These are phyloP conservation scores for Nasonovia ribisnigri DNA, from an alignment of 2,888 invertebrate species.

Conservation along the genomic window DNA sequence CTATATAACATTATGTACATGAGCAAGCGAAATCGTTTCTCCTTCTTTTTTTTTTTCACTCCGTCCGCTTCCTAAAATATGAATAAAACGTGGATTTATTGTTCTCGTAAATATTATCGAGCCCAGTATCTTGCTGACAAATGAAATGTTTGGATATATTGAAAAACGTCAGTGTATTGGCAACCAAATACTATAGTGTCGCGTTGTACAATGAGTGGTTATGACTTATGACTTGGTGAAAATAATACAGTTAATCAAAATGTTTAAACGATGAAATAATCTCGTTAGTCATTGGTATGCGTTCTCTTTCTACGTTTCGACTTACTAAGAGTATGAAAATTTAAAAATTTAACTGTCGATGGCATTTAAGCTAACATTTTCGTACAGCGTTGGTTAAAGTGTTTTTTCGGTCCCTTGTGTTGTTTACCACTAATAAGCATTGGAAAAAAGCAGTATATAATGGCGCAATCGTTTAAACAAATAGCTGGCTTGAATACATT, in stretches of 20 bases:
- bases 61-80: background rate
- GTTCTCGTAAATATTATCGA: constrained; percentile 8
- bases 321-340: background rate
- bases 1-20: background rate
- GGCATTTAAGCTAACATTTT: background rate
- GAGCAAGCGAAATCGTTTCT: background rate
- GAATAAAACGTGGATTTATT: background rate
- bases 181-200: background rate
- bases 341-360: background rate
- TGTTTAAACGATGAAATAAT: background rate
- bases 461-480: background rate
- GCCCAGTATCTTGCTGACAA: background rate
- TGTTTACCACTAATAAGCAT: background rate
- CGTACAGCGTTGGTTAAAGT: background rate
- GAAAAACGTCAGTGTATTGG: background rate
- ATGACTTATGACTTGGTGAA: too few relatives aligned
- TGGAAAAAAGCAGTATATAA: background rate
- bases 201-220: background rate
- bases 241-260: background rate
- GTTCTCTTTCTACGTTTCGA: background rate
- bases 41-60: background rate
- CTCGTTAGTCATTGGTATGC: background rate
- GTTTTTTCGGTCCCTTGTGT: background rate
- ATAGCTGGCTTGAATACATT: background rate
- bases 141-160: background rate